These are phyloP conservation scores for Coremacera marginata DNA, from an alignment of 2,888 invertebrate species.

Conservation along the genomic window DNA sequence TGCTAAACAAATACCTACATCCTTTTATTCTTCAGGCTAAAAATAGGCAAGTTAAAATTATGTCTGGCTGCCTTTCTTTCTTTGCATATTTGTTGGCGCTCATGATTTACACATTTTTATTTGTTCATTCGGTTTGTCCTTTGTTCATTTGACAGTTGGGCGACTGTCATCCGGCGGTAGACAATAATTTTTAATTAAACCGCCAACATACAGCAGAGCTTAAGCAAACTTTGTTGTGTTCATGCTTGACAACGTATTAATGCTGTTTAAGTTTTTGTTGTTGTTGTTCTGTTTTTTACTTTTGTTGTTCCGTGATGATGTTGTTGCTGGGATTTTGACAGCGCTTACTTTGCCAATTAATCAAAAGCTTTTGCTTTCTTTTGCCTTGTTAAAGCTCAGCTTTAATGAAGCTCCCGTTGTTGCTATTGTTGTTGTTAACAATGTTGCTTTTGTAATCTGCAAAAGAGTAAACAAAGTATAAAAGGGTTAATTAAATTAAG, in stretches of 20 bases:
- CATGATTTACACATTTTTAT: slow-evolving; percentile 5
- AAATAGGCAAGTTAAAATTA: slow-evolving; percentile 11
- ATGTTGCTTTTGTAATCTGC: slow-evolving; percentile 1
- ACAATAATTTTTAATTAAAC: slow-evolving; percentile 28
- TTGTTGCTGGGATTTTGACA: background rate
- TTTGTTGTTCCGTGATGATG: background rate
- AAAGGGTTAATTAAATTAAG: background rate
- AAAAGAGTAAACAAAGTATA: background rate
- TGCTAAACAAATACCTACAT: background rate
- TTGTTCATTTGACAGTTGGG: background rate
- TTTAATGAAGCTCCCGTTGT: background rate
- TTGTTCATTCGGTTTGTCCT: background rate
- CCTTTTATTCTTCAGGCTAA: background rate
- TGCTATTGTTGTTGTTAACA: background rate
- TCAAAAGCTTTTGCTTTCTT: slow-evolving; percentile 5
- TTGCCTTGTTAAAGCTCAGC: background rate
- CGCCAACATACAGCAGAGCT: background rate
- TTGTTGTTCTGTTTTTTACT: background rate
- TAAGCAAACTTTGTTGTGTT: too few relatives aligned
- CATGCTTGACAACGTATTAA: too few relatives aligned
- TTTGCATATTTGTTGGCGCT: background rate
- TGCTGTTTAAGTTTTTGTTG: background rate
- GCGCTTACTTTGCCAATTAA: background rate
- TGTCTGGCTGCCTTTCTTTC: background rate
- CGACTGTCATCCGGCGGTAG: background rate